These are phyloP conservation scores for Stichodactyla helianthus DNA, from an alignment of 64 coral and sea anemone species.

Conservation along the genomic window DNA sequence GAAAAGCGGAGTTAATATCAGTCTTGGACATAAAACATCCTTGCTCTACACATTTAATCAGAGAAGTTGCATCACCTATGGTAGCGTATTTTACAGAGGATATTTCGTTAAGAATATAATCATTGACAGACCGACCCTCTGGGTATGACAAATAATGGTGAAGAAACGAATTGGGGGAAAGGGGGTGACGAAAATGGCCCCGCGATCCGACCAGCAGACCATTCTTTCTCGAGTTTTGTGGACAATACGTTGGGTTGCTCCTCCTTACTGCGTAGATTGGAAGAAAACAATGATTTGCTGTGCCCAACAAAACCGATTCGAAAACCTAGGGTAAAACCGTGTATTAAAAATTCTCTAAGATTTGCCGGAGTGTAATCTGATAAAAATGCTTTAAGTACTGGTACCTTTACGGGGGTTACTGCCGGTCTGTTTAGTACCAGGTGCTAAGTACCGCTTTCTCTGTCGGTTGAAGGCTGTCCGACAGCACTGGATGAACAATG, in stretches of 20 bases:
- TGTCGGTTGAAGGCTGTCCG: too few relatives aligned
- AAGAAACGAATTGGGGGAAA: neutral
- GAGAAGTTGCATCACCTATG: constrained; percentile 24
- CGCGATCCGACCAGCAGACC: neutral
- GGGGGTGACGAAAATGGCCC: constrained; percentile 25
- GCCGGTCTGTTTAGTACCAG: too few relatives aligned
- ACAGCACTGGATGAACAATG: too few relatives aligned
- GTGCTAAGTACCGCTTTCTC: too few relatives aligned
- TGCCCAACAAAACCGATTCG: neutral
- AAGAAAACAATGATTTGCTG: too few relatives aligned
- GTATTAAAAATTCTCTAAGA: neutral
- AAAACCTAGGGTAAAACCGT: constrained; percentile 37
- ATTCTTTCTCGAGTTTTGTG: constrained; percentile 32
- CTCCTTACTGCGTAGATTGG: constrained; percentile 1
- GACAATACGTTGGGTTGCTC: constrained; percentile 8
- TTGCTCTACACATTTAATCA: neutral
- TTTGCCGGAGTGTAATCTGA: too few relatives aligned
- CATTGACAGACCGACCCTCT: constrained; percentile 14
- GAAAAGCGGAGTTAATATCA: neutral
- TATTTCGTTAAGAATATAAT: constrained; percentile 17
- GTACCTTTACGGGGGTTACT: too few relatives aligned
- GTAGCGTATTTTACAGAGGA: constrained; percentile 21
- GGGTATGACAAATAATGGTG: constrained; percentile 46
- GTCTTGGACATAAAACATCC: constrained; percentile 9
- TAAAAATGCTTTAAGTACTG: too few relatives aligned